phyloP scores from a whole-genome alignment of 2,888 invertebrate species.

The Andrena flavipes region DNA sequence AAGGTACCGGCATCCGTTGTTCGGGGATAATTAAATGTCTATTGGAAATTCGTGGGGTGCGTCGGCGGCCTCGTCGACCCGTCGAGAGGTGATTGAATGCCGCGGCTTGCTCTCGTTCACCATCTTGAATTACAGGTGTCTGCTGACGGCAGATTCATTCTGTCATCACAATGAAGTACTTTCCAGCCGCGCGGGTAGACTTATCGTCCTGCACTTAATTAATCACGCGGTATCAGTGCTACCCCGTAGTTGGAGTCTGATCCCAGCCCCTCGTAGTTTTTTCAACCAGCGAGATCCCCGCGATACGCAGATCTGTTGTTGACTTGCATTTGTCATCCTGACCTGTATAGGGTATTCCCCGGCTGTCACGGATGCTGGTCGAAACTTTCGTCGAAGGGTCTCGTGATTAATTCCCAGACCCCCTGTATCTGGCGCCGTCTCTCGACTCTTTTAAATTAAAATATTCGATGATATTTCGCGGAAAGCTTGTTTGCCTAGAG shows the following conservation, averaged over 20 bases:
- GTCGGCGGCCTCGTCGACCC: conserved; percentile 44
- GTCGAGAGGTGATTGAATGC: conserved; percentile 68
- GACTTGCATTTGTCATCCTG: conserved; percentile 66
- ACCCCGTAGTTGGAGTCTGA: conserved; percentile 20
- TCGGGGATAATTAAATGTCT: conserved; percentile 70
- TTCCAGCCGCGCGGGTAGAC: conserved; percentile 35
- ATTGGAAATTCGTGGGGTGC: conserved; percentile 68
- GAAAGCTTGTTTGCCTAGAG: no score
- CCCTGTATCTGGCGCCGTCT: neutral
- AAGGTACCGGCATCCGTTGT: conserved; percentile 57
- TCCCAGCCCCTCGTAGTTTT: conserved; percentile 24
- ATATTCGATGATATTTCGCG: no score
- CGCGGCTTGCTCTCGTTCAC: conserved; percentile 55
- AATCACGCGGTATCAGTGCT: conserved; percentile 65
- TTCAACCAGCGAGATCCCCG: conserved; percentile 23
- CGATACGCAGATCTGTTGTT: conserved; percentile 60
- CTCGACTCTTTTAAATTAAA: neutral
- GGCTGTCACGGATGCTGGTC: neutral
- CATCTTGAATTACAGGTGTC: conserved; percentile 70
- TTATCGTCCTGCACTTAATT: conserved; percentile 69
- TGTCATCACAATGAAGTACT: conserved; percentile 68
- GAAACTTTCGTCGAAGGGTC: conserved; percentile 32
- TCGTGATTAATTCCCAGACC: conserved; percentile 3
- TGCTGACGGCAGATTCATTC: conserved; percentile 70
- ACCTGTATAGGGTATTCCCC: conserved; percentile 21